Conservation (phyloP, 2,888 invertebrate genomes). For the Hemistola chrysoprasaria region DNA sequence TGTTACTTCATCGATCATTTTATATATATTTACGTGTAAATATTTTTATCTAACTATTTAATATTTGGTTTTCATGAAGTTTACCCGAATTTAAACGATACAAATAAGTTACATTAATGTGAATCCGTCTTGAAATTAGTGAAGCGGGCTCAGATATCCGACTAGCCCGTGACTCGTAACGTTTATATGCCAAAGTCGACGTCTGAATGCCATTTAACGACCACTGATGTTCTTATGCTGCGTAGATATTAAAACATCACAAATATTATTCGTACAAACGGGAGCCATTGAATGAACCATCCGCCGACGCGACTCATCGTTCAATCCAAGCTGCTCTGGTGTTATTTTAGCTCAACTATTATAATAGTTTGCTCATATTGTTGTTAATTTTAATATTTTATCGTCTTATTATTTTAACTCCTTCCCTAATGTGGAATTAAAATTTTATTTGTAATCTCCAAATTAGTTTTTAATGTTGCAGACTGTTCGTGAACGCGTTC, state of each 20-base stretch:
- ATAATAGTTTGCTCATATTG: constrained; percentile 78
- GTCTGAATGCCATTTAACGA: constrained; percentile 71
- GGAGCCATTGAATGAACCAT: constrained; percentile 64
- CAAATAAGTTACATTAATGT: constrained; percentile 19
- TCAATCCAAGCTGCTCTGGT: constrained; percentile 78
- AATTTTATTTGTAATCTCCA: constrained; percentile 63
- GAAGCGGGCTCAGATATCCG: constrained; percentile 16
- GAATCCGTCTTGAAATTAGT: constrained; percentile 24
- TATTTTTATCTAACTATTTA: constrained; percentile 74
- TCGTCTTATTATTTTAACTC: constrained; percentile 51
- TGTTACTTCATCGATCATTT: constrained; percentile 81
- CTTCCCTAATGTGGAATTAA: constrained; percentile 60
- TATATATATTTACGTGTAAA: constrained; percentile 76
- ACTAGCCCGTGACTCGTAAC: constrained; percentile 53
- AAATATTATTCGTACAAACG: constrained; percentile 78
- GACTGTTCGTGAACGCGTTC: constrained; percentile 54
- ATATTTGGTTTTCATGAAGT: constrained; percentile 75
- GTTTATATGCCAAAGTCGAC: constrained; percentile 79
- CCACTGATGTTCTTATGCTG: constrained; percentile 58
- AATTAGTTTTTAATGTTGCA: constrained; percentile 62
- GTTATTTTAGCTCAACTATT: constrained; percentile 77
- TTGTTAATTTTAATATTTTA: constrained; percentile 71
- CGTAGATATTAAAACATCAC: constrained; percentile 75
- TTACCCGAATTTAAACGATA: constrained; percentile 67
- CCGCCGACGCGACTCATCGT: constrained; percentile 53